Conservation (phyloP, 2,113 vertebrate species). For the Chloroceryle aenea region DNA sequence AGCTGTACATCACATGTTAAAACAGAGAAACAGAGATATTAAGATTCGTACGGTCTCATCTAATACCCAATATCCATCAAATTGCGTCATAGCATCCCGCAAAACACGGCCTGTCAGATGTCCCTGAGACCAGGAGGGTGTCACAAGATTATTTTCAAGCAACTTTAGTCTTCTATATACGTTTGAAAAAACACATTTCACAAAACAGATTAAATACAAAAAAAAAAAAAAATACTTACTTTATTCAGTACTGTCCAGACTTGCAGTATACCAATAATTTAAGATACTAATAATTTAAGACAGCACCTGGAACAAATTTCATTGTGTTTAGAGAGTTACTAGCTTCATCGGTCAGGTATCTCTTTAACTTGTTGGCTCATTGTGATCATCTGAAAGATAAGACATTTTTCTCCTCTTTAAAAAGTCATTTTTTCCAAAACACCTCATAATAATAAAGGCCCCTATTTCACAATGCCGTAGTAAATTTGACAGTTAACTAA, state of each 20-base stretch:
- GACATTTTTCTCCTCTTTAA: slow-evolving; percentile 3
- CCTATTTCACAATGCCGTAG: slow-evolving; percentile 9
- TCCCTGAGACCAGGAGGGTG: not conserved
- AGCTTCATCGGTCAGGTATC: accelerated
- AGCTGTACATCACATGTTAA: slow-evolving; percentile 62
- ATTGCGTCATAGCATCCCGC: not conserved
- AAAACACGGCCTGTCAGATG: slow-evolving; percentile 27
- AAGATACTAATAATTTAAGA: not conserved
- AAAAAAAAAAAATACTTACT: not conserved
- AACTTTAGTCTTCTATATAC: not conserved
- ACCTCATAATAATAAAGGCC: slow-evolving; percentile 48
- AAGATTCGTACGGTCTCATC: slow-evolving; percentile 11
- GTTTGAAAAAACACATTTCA: not conserved
- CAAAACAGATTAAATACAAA: not conserved
- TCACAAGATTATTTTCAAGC: not conserved
- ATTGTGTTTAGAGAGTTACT: not conserved
- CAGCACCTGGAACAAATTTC: not conserved
- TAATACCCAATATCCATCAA: slow-evolving; percentile 57
- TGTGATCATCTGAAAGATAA: not conserved
- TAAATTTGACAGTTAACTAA: slow-evolving; percentile 70
- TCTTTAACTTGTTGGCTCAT: not conserved
- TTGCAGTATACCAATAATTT: not conserved
- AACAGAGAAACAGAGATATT: slow-evolving; percentile 63
- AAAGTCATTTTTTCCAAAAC: slow-evolving; percentile 29
- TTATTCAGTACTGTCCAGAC: not conserved